Conservation (phyloP, 1,140 invertebrate genomes). For the Parasteatoda tepidariorum region DNA sequence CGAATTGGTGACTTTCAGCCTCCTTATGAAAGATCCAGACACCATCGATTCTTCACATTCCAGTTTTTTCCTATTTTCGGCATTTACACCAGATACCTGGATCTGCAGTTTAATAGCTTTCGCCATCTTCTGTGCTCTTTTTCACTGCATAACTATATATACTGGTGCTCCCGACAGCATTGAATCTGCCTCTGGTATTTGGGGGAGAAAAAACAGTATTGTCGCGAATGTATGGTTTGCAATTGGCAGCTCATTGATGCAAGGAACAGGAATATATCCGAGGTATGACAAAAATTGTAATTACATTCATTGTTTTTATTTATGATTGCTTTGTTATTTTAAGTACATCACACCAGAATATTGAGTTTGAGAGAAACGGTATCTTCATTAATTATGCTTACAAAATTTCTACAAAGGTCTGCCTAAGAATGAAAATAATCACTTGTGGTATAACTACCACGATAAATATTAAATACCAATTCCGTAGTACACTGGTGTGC, state of each 20-base stretch:
- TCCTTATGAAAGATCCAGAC: constrained; percentile 64
- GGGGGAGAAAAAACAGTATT: constrained; percentile 10
- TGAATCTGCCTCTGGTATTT: constrained; percentile 17
- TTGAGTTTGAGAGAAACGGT: too few species aligned
- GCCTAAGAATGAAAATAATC: too few species aligned
- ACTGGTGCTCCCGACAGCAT: constrained; percentile 48
- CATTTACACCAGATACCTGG: constrained; percentile 22
- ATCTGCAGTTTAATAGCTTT: neutral
- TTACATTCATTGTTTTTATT: neutral
- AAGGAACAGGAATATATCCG: constrained; percentile 49
- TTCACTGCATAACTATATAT: constrained; percentile 14
- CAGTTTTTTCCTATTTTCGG: constrained; percentile 7
- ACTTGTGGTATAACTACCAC: too few species aligned
- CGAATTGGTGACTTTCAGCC: constrained; percentile 66
- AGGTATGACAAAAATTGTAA: constrained; percentile 8
- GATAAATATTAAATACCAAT: too few species aligned
- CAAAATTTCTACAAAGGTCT: too few species aligned
- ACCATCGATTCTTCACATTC: neutral
- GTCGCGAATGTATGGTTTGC: constrained; percentile 24
- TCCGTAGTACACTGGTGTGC: neutral
- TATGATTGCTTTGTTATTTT: neutral
- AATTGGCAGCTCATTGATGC: constrained; percentile 25
- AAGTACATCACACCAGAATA: too few species aligned
- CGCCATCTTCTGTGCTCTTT: neutral
- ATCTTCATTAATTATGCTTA: too few species aligned